phyloP scores from a whole-genome alignment of 2,797 vertebrate species.

The Hippopotamyrus pictus region DNA sequence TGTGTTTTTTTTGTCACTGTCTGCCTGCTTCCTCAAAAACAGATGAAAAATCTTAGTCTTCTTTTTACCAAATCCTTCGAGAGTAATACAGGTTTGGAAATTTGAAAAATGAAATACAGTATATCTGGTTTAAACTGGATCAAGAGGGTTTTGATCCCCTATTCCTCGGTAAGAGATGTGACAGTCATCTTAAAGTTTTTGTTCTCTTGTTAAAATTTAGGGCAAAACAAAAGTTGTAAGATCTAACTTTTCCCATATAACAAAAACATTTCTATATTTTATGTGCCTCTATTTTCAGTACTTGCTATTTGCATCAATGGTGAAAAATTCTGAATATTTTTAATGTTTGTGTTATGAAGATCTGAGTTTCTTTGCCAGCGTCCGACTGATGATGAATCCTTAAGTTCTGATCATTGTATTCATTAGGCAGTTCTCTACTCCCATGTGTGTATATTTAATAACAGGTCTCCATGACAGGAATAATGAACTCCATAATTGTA shows the following conservation, averaged over 20 bases:
- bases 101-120: slow-evolving; percentile 13
- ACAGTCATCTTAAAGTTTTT: slow-evolving; percentile 19
- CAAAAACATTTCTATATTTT: background rate
- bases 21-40: slow-evolving; percentile 36
- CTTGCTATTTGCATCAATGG: background rate
- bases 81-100: slow-evolving; percentile 22
- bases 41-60: slow-evolving; percentile 22
- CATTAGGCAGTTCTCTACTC: background rate
- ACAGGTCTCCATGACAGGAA: slow-evolving; percentile 16
- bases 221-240: background rate
- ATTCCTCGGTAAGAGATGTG: background rate
- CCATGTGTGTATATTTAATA: slow-evolving; percentile 10
- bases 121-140: slow-evolving; percentile 2
- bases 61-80: slow-evolving; percentile 14
- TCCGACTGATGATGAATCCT: slow-evolving; percentile 1
- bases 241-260: background rate
- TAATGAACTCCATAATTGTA: background rate
- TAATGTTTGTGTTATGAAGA: background rate
- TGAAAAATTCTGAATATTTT: background rate
- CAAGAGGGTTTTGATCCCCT: background rate
- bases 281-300: background rate
- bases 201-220: background rate
- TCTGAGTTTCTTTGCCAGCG: background rate
- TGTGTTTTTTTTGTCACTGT: slow-evolving; percentile 22
- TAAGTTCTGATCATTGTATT: background rate